phyloP scores from a whole-genome alignment of 2,888 invertebrate genomes.

The Myathropa florea region DNA sequence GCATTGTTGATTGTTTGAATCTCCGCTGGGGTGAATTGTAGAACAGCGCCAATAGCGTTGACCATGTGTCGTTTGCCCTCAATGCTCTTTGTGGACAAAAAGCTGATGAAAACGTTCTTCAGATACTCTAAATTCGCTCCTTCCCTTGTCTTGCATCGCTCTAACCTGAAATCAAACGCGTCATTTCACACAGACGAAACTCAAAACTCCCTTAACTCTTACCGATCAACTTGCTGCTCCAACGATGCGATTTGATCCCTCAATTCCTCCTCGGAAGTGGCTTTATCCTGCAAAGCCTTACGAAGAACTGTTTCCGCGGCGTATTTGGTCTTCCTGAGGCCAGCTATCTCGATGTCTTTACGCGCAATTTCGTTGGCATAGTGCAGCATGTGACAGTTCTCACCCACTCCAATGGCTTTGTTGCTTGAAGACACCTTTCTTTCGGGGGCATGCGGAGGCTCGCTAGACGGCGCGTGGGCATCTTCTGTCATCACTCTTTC shows the following conservation, averaged over 20 bases:
- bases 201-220: not conserved
- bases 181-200: not conserved
- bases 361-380: slow-evolving; percentile 91
- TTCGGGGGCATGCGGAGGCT: slow-evolving; percentile 24
- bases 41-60: slow-evolving; percentile 92
- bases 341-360: slow-evolving; percentile 89
- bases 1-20: slow-evolving; percentile 81
- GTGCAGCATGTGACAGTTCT: slow-evolving; percentile 89
- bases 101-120: slow-evolving; percentile 94
- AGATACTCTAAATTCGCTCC: slow-evolving; percentile 94
- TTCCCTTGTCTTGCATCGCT: slow-evolving; percentile 89
- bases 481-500: slow-evolving; percentile 16
- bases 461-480: slow-evolving; percentile 1
- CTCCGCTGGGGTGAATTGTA: slow-evolving; percentile 90
- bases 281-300: slow-evolving; percentile 83
- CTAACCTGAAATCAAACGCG: slow-evolving; percentile 81
- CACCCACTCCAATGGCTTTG: slow-evolving; percentile 77
- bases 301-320: slow-evolving; percentile 83
- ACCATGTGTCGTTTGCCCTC: slow-evolving; percentile 90
- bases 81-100: slow-evolving; percentile 86
- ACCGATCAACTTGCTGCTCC: slow-evolving; percentile 86
- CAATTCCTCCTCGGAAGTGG: slow-evolving; percentile 82
- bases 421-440: slow-evolving; percentile 68
- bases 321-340: slow-evolving; percentile 87
- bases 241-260: slow-evolving; percentile 81